A percentile compares a stretch with the other conserved stretches of the same genome.
Evolutionary conservation across 2,888 invertebrate species (phyloP).

Genomic region (Caenorhabditis afra): DNA sequence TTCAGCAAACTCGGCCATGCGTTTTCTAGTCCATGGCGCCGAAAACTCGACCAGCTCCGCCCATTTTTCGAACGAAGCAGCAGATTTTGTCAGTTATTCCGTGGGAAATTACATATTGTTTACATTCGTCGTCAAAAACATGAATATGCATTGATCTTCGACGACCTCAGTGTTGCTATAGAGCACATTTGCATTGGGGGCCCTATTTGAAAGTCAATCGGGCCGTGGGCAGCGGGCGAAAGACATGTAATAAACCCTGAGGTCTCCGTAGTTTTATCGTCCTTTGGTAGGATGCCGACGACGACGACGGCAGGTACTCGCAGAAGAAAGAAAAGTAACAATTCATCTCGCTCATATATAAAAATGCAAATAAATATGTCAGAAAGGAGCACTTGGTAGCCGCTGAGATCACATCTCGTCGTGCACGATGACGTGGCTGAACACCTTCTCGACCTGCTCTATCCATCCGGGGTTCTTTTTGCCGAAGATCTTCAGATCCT

Average conservation of each 20-base stretch:
- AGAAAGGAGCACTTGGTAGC: too few relatives aligned
- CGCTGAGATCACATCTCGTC: conserved; percentile 51
- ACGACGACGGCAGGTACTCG: too few relatives aligned
- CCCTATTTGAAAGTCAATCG: conserved; percentile 1
- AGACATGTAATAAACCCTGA: not conserved
- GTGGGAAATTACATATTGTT: too few relatives aligned
- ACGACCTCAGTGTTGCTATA: not conserved
- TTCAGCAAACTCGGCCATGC: too few relatives aligned
- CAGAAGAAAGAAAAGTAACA: not conserved
- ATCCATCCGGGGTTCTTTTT: conserved; percentile 56
- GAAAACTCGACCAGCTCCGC: not conserved
- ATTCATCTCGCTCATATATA: not conserved
- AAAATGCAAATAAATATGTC: not conserved
- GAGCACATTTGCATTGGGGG: conserved; percentile 22
- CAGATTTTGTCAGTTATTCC: too few relatives aligned
- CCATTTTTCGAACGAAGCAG: too few relatives aligned
- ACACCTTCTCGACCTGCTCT: conserved; percentile 46
- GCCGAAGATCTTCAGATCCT: conserved; percentile 47
- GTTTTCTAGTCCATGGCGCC: too few relatives aligned
- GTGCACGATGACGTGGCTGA: conserved; percentile 39
- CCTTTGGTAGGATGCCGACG: too few relatives aligned
- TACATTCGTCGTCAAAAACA: not conserved
- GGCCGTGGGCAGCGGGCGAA: not conserved
- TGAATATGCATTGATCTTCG: conserved; percentile 1
- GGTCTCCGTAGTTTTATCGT: too few relatives aligned